These are phyloP conservation scores for Drosophila elegans DNA, from an alignment of 1,140 invertebrate species.

Conservation along the genomic window DNA sequence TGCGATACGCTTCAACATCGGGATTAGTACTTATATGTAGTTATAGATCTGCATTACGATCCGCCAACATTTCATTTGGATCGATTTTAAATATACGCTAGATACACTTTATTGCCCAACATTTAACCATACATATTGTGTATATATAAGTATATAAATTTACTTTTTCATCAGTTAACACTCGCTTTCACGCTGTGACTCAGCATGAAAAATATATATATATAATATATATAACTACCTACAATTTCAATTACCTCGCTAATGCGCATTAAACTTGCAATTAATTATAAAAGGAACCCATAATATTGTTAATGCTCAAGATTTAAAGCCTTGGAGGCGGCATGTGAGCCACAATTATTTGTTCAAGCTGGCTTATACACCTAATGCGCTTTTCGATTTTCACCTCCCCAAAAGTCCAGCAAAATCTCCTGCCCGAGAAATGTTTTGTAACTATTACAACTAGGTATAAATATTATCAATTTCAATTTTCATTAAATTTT, in stretches of 20 bases:
- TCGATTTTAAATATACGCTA: conserved; percentile 55
- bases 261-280: conserved; percentile 56
- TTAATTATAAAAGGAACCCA: conserved; percentile 67
- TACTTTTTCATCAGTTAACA: conserved; percentile 51
- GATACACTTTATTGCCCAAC: conserved; percentile 75
- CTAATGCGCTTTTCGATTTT: conserved; percentile 37
- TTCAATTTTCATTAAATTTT: conserved; percentile 16
- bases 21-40: conserved; percentile 39
- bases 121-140: conserved; percentile 68
- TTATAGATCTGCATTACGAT: conserved; percentile 26
- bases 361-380: conserved; percentile 69
- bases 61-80: conserved; percentile 32
- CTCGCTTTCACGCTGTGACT: conserved; percentile 12
- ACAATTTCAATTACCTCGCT: conserved; percentile 70
- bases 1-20: conserved; percentile 18
- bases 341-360: conserved; percentile 31
- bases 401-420: conserved; percentile 30
- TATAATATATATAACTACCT: conserved; percentile 56
- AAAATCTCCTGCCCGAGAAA: conserved; percentile 22
- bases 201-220: conserved; percentile 19
- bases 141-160: conserved; percentile 56
- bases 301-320: conserved; percentile 80
- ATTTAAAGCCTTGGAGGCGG: conserved; percentile 77
- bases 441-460: conserved; percentile 29
- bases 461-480: conserved; percentile 49